Base-by-base conservation (phyloP, 2,888 invertebrate species). In the Phoronis australis region DNA sequence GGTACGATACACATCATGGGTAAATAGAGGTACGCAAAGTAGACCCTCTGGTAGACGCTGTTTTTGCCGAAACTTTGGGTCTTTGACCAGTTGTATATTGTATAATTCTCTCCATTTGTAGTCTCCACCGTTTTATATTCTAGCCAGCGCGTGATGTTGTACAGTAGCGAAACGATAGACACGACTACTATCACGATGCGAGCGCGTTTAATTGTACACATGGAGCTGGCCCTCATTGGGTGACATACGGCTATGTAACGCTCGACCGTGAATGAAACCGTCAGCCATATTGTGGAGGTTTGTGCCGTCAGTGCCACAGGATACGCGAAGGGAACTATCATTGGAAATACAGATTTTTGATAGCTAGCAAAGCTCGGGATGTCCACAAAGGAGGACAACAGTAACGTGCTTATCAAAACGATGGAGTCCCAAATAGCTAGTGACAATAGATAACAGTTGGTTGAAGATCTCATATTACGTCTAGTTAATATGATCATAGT, bases 11-110 rank as follows among this genome's bases (percentile, higher is more conserved):
- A 94, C 84, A 94, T 90, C 65, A 95, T 87, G 56, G 95, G 83
- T 66, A 96, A 83, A 78, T 96, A 95, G 79, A 93, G 82, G 88
- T 94, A 94, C 73, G 92, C 87, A 56, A 93, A 90, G 79, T 96
- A 97, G 38, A 94, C 82, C 37, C 85, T 63, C 45, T 66, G 84
- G 79, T 94, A 95, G 1, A 83, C 77, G 23, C 81, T 80, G 72
- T 89, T 84, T 53, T 82, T 82, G 55, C 91, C 83, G 57, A 88
- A 75, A 20, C 79, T 76, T 47, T 90, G 84, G 9, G 87, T 84
- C 15, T 80, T 79, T 9, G 50, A 54, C 1, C 27, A 37, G 4
- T 59, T 42, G 22, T 47, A 52, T 3, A 57, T 57, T 12, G 48
- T 51, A 23, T 52, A 59, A 6, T 51, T 50, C 6, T 21, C n/a